Conservation (phyloP, 2,888 invertebrate genomes). For the Melipona beecheii region DNA sequence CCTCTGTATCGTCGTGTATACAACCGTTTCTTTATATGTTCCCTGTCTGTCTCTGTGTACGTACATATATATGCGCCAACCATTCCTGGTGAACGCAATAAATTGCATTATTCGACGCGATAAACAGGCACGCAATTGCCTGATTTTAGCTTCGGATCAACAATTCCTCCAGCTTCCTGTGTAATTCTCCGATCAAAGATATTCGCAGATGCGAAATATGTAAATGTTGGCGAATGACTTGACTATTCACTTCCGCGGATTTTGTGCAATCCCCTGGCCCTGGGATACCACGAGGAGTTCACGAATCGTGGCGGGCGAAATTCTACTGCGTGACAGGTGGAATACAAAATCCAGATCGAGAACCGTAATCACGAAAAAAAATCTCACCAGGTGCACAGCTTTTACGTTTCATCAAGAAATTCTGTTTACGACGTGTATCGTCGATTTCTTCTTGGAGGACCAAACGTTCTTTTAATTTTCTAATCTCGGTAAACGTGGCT, state of each 20-base stretch:
- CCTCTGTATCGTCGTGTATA: conserved; percentile 51
- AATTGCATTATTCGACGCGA: conserved; percentile 70
- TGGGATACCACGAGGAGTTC: conserved; percentile 22
- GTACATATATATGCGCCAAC: conserved; percentile 57
- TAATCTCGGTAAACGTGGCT: conserved; percentile 51
- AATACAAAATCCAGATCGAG: conserved; percentile 48
- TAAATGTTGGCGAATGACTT: conserved; percentile 43
- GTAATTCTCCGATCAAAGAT: conserved; percentile 6
- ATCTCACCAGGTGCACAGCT: conserved; percentile 13
- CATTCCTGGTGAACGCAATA: conserved; percentile 71
- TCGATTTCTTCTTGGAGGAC: not conserved
- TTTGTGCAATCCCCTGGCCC: conserved; percentile 17
- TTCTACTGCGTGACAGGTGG: conserved; percentile 71
- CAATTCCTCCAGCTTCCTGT: conserved; percentile 20
- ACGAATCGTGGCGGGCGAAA: conserved; percentile 61
- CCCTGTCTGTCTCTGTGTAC: conserved; percentile 19
- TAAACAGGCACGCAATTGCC: conserved; percentile 66
- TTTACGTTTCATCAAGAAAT: conserved; percentile 17
- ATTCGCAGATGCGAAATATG: conserved; percentile 34
- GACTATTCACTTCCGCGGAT: conserved; percentile 38
- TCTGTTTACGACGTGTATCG: not conserved
- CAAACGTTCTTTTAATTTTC: conserved; percentile 25
- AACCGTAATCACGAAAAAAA: conserved; percentile 33
- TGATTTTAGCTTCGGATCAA: conserved; percentile 31
- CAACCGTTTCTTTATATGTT: conserved; percentile 50